These are phyloP conservation scores for Serinus canaria DNA, from an alignment of 2,113 vertebrate genomes.

Conservation along the genomic window DNA sequence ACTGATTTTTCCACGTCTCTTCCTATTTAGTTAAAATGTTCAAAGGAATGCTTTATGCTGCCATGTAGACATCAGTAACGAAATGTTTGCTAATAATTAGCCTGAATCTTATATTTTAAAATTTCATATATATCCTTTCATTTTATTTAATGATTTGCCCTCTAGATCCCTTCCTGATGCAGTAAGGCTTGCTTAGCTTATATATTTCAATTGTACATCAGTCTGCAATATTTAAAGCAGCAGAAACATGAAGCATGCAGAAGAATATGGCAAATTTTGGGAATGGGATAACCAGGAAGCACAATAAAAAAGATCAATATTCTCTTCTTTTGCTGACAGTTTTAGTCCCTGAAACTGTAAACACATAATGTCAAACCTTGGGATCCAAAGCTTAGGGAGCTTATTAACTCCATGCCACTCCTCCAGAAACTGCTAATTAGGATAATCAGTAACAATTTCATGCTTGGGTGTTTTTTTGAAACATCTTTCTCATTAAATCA, in stretches of 20 bases:
- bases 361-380: not conserved
- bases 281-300: not conserved
- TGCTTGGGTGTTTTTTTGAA: not conserved
- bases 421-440: not conserved
- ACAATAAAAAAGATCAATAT: not conserved
- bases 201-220: not conserved
- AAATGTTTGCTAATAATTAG: slow-evolving; percentile 4
- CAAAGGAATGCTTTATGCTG: not conserved
- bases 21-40: not conserved
- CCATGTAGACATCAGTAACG: not conserved
- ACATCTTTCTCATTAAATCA: not conserved
- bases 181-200: not conserved
- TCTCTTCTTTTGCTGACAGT: not conserved
- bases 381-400: not conserved
- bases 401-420: not conserved
- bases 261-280: not conserved
- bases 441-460: not conserved
- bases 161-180: not conserved
- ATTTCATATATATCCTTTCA: not conserved
- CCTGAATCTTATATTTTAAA: not conserved
- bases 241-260: not conserved
- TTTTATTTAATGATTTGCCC: not conserved
- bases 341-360: not conserved
- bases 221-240: not conserved
- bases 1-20: not conserved